A percentile compares a stretch with the other conserved stretches of the same genome.
Conservation (phyloP, 2,797 vertebrate genomes). For the Remorina albescens region DNA sequence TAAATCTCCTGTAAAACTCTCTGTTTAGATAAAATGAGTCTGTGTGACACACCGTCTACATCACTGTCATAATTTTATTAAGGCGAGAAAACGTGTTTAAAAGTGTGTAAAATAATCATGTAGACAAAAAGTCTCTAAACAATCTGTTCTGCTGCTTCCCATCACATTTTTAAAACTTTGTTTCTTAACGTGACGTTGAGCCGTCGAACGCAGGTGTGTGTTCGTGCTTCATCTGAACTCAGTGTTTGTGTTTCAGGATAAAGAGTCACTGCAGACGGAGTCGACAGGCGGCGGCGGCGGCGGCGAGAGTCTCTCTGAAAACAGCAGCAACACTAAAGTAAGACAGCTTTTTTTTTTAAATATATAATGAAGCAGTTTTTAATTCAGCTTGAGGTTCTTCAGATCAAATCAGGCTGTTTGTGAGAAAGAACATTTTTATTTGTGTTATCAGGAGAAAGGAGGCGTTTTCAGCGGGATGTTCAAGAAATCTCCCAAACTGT, state of each 20-base stretch:
- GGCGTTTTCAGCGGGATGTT: slow-evolving; percentile 63
- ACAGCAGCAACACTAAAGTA: slow-evolving; percentile 45
- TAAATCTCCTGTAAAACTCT: too few relatives aligned
- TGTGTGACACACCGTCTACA: too few relatives aligned
- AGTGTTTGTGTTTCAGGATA: slow-evolving; percentile 43
- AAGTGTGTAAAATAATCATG: neutral
- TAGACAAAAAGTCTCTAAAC: neutral
- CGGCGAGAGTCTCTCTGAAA: slow-evolving; percentile 50
- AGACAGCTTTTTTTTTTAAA: too few relatives aligned
- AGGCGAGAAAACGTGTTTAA: too few relatives aligned
- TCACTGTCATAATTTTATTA: too few relatives aligned
- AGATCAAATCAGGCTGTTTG: neutral
- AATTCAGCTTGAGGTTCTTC: neutral
- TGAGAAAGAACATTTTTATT: neutral
- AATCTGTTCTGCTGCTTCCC: too few relatives aligned
- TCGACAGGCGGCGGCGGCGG: slow-evolving; percentile 26
- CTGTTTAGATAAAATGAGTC: too few relatives aligned
- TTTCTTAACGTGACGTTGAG: neutral
- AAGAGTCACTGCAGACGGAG: slow-evolving; percentile 22
- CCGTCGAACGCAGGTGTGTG: too few relatives aligned
- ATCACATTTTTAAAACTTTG: neutral
- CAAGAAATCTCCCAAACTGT: slow-evolving; percentile 64
- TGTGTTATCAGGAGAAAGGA: slow-evolving; percentile 55
- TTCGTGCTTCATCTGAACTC: neutral
- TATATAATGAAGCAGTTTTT: neutral